Evolutionary conservation across 2,113 vertebrate species (phyloP), one percentile per base, ranked within the genome.

Genomic region (Pelmatolapia mariae): DNA sequence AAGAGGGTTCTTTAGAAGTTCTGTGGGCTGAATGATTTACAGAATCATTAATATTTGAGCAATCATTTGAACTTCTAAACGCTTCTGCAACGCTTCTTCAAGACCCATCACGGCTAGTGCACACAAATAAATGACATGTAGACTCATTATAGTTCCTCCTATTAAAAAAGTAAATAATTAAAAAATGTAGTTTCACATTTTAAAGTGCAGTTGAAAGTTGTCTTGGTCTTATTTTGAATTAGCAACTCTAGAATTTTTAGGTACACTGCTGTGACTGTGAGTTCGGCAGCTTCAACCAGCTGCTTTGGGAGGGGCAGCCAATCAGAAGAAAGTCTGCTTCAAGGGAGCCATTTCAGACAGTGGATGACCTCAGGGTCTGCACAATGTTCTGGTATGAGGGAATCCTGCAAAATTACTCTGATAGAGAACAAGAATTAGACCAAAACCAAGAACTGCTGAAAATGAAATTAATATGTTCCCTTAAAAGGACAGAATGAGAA

Each of bases 31-130:
- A 95, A 94, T 93, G 89, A 89, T 95, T 94, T 86, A 92, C 86
- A 87, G 26, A 54, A 61, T 31, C 85, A 91, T 95, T 45, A 61
- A 95, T 94, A 89, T 93, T 94, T 92, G 50, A 95, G 68, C 24
- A 9, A 90, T 91, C 84, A 56, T 86, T 94, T 95, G 85, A 94
- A 91, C 94, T 87, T 90, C 61, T 94, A 93, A 95, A 93, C 12
- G 87, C 53, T 53, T 82, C 87, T 88, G 81, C 29, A 95, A 92
- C 16, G 91, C 61, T 61, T 82, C 90, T 89, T 84, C 31, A 61
- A 71, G 68, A 33, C 9, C n/a, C 43, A 81, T 13, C 78, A 57
- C 5, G 29, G 24, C 18, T 19, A 61, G 38, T 53, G 43, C 24
- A 71, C 50, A 45, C 73, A 80, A 50, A 85, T 24, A 29, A 18